Evolutionary conservation across 2,888 invertebrate genomes (phyloP).

Genomic region (Cephus rjabovi): DNA sequence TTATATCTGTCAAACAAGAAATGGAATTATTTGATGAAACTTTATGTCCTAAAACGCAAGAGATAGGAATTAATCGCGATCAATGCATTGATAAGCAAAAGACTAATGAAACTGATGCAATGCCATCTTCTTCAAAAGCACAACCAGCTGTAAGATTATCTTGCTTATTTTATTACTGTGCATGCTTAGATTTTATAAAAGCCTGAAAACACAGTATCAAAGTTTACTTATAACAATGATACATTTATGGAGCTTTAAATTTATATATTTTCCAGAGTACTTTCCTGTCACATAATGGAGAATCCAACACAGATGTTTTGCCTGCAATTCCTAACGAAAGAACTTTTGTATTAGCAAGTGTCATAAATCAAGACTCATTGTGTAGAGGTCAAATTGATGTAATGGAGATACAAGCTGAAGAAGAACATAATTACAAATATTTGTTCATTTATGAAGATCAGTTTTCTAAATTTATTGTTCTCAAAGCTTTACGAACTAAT

Average conservation of each 20-base stretch:
- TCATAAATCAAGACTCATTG: neutral
- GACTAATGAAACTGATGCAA: constrained; percentile 5
- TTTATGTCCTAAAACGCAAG: neutral
- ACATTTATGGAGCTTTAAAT: neutral
- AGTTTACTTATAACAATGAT: neutral
- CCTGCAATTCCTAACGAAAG: neutral
- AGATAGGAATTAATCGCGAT: neutral
- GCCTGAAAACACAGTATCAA: no score
- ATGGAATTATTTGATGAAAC: constrained; percentile 5
- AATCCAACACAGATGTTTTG: neutral
- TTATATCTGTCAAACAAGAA: constrained; percentile 16
- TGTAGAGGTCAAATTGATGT: constrained; percentile 47
- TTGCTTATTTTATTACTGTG: neutral
- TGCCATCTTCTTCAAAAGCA: neutral
- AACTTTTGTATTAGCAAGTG: neutral
- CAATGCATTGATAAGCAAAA: neutral
- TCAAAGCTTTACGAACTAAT: constrained; percentile 39
- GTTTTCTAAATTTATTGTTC: constrained; percentile 45
- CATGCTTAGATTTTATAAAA: neutral
- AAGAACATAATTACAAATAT: constrained; percentile 32
- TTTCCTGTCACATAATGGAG: neutral
- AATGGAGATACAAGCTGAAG: constrained; percentile 42
- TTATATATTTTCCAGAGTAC: neutral
- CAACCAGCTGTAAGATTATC: neutral
- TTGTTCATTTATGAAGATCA: constrained; percentile 52